These are phyloP conservation scores for Phylloscopus collybita DNA, from an alignment of 2,797 vertebrate species.

Conservation along the genomic window DNA sequence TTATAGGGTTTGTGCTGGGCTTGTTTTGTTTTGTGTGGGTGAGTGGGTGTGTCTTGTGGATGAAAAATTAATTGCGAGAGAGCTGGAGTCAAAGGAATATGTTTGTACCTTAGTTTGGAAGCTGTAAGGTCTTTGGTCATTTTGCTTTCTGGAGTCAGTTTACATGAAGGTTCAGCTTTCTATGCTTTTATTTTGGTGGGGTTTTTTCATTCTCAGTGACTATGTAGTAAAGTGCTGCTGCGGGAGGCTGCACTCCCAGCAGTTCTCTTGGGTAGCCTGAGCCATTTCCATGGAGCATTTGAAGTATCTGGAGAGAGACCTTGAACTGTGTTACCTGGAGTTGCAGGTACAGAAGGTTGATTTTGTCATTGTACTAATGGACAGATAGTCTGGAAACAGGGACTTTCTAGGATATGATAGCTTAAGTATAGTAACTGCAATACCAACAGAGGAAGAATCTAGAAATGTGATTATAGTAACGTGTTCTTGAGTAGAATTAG, in stretches of 20 bases:
- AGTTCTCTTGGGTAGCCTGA: background rate
- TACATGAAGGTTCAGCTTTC: background rate
- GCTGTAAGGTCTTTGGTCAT: background rate
- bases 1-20: constrained; percentile 8
- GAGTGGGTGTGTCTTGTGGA: constrained; percentile 35
- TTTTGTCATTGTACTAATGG: background rate
- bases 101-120: background rate
- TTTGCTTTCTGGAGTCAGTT: background rate
- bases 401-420: background rate
- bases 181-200: background rate
- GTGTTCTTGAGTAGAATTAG: background rate
- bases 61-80: constrained; percentile 26
- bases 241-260: background rate
- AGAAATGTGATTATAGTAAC: background rate
- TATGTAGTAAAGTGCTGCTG: background rate
- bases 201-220: background rate
- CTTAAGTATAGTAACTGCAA: background rate
- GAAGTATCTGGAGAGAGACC: background rate
- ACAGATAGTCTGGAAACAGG: background rate
- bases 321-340: background rate
- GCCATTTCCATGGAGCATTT: background rate
- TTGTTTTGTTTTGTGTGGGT: constrained; percentile 62
- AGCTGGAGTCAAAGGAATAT: background rate
- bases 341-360: background rate
- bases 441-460: background rate